Percentiles rank a stretch among this genome's conserved stretches.
Conservation (phyloP, 2,888 invertebrate genomes). For the Cheilosia pagana region DNA sequence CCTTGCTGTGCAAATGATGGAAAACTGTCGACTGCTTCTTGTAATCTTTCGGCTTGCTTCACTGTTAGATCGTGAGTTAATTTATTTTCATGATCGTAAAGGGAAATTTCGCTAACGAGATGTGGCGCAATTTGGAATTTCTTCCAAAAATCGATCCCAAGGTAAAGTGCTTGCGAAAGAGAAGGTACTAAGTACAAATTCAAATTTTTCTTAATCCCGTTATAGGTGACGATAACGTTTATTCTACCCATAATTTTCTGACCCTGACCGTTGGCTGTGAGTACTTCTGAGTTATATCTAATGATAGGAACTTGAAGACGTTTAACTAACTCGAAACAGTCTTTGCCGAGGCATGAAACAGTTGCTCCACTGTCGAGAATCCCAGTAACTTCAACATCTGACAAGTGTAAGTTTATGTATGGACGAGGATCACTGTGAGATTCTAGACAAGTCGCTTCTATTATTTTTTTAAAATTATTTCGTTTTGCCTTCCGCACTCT, state of each 20-base stretch:
- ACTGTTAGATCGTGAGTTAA: background rate
- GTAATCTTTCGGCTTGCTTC: background rate
- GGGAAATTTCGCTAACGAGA: background rate
- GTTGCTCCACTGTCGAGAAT: background rate
- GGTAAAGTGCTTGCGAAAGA: background rate
- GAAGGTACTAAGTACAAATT: background rate
- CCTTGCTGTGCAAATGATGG: background rate
- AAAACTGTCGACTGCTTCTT: background rate
- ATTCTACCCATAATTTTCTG: constrained; percentile 6
- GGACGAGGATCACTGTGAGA: background rate
- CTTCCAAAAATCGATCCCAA: background rate
- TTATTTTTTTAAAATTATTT: background rate
- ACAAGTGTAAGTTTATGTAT: background rate
- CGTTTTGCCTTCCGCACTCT: background rate
- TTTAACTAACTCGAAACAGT: background rate
- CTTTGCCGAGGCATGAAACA: background rate
- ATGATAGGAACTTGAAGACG: background rate
- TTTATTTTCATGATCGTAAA: background rate
- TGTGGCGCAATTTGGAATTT: background rate
- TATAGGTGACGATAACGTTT: background rate
- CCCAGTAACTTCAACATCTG: background rate
- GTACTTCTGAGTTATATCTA: background rate
- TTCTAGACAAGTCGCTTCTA: background rate
- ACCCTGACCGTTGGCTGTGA: background rate
- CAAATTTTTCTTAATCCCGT: background rate